phyloP scores from a whole-genome alignment of 2,113 vertebrate species.

The Carlito syrichta region DNA sequence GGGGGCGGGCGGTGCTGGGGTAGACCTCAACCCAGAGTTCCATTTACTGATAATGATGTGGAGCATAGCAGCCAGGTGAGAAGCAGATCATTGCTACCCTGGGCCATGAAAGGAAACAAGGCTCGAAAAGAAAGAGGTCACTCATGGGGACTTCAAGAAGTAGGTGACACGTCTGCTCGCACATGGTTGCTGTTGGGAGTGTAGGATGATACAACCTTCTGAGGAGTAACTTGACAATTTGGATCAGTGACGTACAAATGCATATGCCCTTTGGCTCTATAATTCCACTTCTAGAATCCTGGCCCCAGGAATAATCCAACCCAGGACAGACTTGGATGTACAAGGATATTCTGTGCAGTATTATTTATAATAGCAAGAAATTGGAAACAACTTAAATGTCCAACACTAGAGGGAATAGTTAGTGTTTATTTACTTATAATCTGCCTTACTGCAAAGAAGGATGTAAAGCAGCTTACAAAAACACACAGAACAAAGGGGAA shows the following conservation, averaged over 20 bases:
- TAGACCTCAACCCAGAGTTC: slow-evolving; percentile 34
- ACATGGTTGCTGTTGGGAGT: background rate
- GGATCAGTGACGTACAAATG: background rate
- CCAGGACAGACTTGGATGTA: background rate
- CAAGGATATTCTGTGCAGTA: background rate
- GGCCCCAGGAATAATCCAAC: background rate
- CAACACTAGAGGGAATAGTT: background rate
- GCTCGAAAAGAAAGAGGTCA: background rate
- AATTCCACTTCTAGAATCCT: background rate
- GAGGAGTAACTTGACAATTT: background rate
- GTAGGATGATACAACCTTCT: background rate
- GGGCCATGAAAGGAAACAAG: background rate
- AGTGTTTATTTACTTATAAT: slow-evolving; percentile 8
- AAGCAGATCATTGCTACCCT: slow-evolving; percentile 43
- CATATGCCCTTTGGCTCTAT: background rate
- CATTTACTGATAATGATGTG: slow-evolving; percentile 55
- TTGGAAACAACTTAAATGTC: background rate
- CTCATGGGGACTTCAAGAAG: background rate
- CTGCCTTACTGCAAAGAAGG: slow-evolving; percentile 31
- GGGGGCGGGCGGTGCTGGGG: background rate
- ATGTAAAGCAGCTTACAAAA: slow-evolving; percentile 36
- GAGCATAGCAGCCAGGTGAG: slow-evolving; percentile 75
- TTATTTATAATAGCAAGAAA: background rate
- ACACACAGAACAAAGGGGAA: background rate
- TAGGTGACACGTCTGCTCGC: background rate